Evolutionary conservation across 2,113 vertebrate genomes (phyloP).

Genomic region (Excalfactoria chinensis): DNA sequence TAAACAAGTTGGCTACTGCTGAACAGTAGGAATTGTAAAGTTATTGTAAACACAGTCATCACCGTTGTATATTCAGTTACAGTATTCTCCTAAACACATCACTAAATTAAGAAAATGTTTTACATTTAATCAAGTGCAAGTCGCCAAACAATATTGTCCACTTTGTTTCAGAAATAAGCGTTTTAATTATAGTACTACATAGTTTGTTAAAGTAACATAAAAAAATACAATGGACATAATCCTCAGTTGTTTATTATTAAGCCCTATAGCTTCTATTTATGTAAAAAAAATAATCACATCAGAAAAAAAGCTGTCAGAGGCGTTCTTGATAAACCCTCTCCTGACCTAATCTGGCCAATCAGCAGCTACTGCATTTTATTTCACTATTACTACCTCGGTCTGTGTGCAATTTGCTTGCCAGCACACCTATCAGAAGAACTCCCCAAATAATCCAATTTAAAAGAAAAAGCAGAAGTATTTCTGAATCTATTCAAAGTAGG

Average conservation of each 20-base stretch:
- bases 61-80: conserved; percentile 49
- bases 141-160: conserved; percentile 41
- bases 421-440: not conserved
- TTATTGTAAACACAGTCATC: conserved; percentile 69
- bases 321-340: conserved; percentile 31
- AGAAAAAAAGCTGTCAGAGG: conserved; percentile 40
- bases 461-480: not conserved
- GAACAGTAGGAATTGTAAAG: conserved; percentile 54
- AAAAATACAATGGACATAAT: conserved; percentile 57
- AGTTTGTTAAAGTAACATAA: conserved; percentile 13
- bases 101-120: conserved; percentile 66
- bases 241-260: conserved; percentile 49
- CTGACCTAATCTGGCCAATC: conserved; percentile 60
- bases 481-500: not conserved
- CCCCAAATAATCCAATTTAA: not conserved
- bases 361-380: conserved; percentile 11
- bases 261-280: conserved; percentile 58
- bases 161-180: conserved; percentile 53
- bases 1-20: conserved; percentile 49
- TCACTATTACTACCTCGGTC: not conserved
- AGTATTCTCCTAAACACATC: conserved; percentile 56
- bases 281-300: conserved; percentile 1
- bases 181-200: conserved; percentile 47
- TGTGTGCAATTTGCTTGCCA: not conserved
- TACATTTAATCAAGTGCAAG: conserved; percentile 66